Conservation (phyloP, 2,888 invertebrate genomes). For the Cephus nigrinus region DNA sequence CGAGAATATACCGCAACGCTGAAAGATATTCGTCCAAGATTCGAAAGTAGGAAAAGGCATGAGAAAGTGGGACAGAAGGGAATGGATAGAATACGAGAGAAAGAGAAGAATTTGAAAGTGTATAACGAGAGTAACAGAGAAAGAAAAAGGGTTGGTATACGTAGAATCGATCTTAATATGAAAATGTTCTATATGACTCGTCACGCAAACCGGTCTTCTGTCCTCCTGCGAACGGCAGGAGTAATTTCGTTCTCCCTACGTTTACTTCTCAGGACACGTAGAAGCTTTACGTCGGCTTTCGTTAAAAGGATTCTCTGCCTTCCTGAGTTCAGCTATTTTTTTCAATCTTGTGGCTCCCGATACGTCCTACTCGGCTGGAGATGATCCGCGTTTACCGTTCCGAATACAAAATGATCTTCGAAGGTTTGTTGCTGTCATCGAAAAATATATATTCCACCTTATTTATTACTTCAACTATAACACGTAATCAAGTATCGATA, state of each 20-base stretch:
- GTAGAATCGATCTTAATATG: not conserved
- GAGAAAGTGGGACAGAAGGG: not conserved
- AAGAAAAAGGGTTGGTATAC: not conserved
- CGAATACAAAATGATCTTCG: slow-evolving; percentile 32
- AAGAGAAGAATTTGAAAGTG: too few relatives aligned
- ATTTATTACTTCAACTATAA: not conserved
- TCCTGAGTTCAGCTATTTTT: slow-evolving; percentile 14
- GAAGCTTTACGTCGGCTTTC: slow-evolving; percentile 40
- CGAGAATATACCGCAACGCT: slow-evolving; percentile 48
- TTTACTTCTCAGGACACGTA: slow-evolving; percentile 43
- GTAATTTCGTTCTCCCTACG: slow-evolving; percentile 20
- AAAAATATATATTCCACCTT: not conserved
- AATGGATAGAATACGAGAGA: not conserved
- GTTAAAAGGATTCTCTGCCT: slow-evolving; percentile 40
- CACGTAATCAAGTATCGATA: not conserved
- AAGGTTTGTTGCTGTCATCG: not conserved
- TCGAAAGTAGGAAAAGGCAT: not conserved
- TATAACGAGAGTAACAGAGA: too few relatives aligned
- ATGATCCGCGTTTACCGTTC: slow-evolving; percentile 26
- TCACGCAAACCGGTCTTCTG: not conserved
- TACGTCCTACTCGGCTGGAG: slow-evolving; percentile 25
- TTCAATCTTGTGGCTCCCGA: slow-evolving; percentile 28
- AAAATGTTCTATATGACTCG: not conserved
- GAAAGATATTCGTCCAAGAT: not conserved
- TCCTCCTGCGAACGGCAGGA: not conserved